These are phyloP conservation scores for Drepana arcuata DNA, from an alignment of 1,140 invertebrate genomes.

Conservation along the genomic window DNA sequence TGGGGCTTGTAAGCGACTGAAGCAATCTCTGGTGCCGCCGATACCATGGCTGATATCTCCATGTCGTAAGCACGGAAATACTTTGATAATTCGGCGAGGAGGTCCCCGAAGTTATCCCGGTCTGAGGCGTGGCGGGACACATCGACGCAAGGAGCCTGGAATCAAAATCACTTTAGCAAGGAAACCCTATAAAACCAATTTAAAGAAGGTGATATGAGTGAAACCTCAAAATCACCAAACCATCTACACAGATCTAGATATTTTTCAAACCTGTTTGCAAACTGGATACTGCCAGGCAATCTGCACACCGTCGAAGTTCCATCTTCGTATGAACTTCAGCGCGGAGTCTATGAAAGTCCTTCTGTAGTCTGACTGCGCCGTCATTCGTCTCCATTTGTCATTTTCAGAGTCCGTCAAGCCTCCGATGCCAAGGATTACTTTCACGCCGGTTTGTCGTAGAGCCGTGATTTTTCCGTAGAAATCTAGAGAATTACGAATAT, in stretches of 20 bases:
- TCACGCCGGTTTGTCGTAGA: slow-evolving; percentile 74
- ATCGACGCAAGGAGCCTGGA: slow-evolving; percentile 33
- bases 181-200: too few species aligned
- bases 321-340: slow-evolving; percentile 75
- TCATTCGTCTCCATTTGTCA: slow-evolving; percentile 77
- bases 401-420: slow-evolving; percentile 81
- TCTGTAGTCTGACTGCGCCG: slow-evolving; percentile 72
- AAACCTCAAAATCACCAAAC: too few species aligned
- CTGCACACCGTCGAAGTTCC: slow-evolving; percentile 81
- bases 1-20: slow-evolving; percentile 86
- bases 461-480: slow-evolving; percentile 78
- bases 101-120: slow-evolving; percentile 80
- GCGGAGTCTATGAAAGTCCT: slow-evolving; percentile 75
- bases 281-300: slow-evolving; percentile 84
- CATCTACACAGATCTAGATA: not conserved
- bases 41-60: slow-evolving; percentile 86
- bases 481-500: slow-evolving; percentile 34
- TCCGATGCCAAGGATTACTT: slow-evolving; percentile 80
- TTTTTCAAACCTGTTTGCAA: slow-evolving; percentile 76
- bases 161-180: too few species aligned
- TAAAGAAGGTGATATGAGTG: too few species aligned
- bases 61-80: slow-evolving; percentile 79
- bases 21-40: slow-evolving; percentile 87
- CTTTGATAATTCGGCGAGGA: slow-evolving; percentile 80
- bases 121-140: slow-evolving; percentile 70